Percentiles rank a stretch among this genome's conserved stretches.
Conservation (phyloP, 2,888 invertebrate species). For the Drosophila heteroneura region DNA sequence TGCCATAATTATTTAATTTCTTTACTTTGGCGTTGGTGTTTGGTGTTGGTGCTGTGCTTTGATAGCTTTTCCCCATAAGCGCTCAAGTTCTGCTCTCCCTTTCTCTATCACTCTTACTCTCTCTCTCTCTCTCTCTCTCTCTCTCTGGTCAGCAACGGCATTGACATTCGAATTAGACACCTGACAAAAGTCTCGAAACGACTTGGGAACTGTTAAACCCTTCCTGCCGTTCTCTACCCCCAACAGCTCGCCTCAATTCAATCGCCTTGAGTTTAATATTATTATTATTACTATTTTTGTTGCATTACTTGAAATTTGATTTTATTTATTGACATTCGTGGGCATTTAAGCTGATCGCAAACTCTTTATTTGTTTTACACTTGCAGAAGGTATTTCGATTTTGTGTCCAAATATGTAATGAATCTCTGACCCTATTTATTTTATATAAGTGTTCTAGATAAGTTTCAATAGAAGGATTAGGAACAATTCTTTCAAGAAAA, state of each 20-base stretch:
- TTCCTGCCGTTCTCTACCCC: background rate
- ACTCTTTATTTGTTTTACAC: background rate
- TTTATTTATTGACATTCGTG: constrained; percentile 57
- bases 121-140: background rate
- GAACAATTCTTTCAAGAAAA: background rate
- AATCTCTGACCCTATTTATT: background rate
- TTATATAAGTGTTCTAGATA: too few species aligned
- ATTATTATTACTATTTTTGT: constrained; percentile 29
- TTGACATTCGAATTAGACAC: constrained; percentile 81
- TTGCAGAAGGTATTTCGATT: background rate
- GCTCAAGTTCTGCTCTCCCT: constrained; percentile 45
- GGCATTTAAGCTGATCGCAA: constrained; percentile 66
- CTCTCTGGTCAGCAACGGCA: constrained; percentile 46
- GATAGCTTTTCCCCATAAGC: constrained; percentile 40
- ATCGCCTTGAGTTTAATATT: constrained; percentile 57
- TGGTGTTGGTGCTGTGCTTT: constrained; percentile 3
- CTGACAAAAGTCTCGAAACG: constrained; percentile 64
- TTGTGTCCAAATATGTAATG: background rate
- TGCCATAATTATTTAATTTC: constrained; percentile 74
- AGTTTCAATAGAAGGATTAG: background rate
- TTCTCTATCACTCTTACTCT: background rate
- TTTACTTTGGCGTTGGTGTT: constrained; percentile 46
- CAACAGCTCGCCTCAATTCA: background rate
- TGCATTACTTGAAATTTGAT: constrained; percentile 73
- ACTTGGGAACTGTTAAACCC: constrained; percentile 38